phyloP scores from a whole-genome alignment of 2,113 vertebrate genomes.

The Jacana jacana region DNA sequence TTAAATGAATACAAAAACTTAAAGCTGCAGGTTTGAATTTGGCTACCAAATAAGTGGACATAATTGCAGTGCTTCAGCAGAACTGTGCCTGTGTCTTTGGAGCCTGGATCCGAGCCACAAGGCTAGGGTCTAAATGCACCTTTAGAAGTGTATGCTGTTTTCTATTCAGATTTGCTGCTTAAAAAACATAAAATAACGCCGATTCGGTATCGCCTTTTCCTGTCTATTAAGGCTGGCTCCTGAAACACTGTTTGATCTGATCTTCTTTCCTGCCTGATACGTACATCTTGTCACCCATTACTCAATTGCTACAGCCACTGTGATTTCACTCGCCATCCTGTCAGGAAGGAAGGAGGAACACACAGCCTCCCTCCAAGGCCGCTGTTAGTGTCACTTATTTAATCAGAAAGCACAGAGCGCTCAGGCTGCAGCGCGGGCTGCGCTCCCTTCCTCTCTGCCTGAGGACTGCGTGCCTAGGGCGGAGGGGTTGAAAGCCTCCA shows the following conservation, averaged over 20 bases:
- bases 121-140: conserved; percentile 10
- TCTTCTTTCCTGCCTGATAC: background rate
- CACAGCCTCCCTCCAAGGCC: conserved; percentile 20
- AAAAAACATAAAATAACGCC: background rate
- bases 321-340: conserved; percentile 31
- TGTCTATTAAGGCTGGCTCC: background rate
- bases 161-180: background rate
- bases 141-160: background rate
- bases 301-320: background rate
- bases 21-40: conserved; percentile 49
- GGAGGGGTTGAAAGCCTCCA: background rate
- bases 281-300: background rate
- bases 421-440: background rate
- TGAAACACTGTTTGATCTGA: background rate
- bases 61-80: background rate
- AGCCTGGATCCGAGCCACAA: background rate
- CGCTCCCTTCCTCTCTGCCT: background rate
- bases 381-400: conserved; percentile 47
- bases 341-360: conserved; percentile 52
- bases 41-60: background rate
- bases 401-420: conserved; percentile 23
- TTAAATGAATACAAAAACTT: conserved; percentile 52
- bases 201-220: background rate
- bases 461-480: background rate
- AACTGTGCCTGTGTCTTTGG: background rate